These are phyloP conservation scores for Rousettus leschenaultii DNA, from an alignment of 2,113 vertebrate species.

Conservation along the genomic window DNA sequence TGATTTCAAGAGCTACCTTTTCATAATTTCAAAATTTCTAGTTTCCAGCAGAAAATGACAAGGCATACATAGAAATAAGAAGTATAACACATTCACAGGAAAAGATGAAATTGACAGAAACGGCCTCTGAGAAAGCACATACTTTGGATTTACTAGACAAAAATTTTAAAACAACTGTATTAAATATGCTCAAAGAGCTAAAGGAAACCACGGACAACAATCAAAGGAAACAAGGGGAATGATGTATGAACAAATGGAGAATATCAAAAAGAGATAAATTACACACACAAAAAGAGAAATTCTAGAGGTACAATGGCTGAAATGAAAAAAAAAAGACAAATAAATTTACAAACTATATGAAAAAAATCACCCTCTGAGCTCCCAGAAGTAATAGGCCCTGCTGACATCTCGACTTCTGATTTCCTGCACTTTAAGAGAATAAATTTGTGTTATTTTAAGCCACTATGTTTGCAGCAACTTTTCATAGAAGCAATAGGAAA, in stretches of 20 bases:
- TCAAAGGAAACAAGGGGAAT: background rate
- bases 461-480: background rate
- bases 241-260: background rate
- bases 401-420: background rate
- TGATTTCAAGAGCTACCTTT: background rate
- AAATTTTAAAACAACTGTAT: background rate
- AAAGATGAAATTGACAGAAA: background rate
- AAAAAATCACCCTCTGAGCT: background rate
- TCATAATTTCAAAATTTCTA: background rate
- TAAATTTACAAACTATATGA: background rate
- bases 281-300: background rate
- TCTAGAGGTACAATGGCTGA: background rate
- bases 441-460: background rate
- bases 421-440: background rate
- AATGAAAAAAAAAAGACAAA: background rate
- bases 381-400: background rate
- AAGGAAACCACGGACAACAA: background rate
- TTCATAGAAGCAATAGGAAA: background rate
- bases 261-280: background rate
- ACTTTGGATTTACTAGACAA: background rate
- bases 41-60: background rate
- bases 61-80: background rate
- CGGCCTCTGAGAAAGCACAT: background rate
- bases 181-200: constrained; percentile 7
- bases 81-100: background rate